Evolutionary conservation across 2,888 invertebrate genomes (phyloP).

Genomic region (Lochmaea capreae): DNA sequence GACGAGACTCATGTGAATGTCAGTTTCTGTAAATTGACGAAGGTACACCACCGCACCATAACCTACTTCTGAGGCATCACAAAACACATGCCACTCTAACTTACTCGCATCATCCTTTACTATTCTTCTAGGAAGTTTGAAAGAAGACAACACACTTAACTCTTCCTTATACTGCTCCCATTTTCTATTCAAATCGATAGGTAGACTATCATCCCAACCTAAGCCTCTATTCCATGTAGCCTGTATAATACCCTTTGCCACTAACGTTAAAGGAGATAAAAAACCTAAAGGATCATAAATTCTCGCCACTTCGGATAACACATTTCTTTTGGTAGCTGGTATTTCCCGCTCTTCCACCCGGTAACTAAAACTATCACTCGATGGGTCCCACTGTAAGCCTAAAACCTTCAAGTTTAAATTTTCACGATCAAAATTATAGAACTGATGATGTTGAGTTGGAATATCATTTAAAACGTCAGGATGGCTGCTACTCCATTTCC

Average conservation of each 20-base stretch:
- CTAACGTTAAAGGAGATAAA: constrained; percentile 13
- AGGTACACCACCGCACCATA: constrained; percentile 22
- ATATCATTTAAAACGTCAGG: too few relatives aligned
- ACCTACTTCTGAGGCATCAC: constrained; percentile 14
- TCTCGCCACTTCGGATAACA: constrained; percentile 17
- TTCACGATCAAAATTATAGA: too few relatives aligned
- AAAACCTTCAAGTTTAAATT: too few relatives aligned
- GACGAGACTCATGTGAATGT: not conserved
- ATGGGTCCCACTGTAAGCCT: too few relatives aligned
- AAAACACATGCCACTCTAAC: constrained; percentile 25
- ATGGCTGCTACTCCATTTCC: too few relatives aligned
- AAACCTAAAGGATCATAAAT: constrained; percentile 25
- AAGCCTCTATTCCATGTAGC: too few relatives aligned
- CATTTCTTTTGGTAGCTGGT: constrained; percentile 18
- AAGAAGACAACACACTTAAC: not conserved
- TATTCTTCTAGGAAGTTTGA: not conserved
- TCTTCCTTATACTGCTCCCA: constrained; percentile 12
- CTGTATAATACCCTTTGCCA: constrained; percentile 11
- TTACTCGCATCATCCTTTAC: too few relatives aligned
- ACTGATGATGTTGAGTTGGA: too few relatives aligned
- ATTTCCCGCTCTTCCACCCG: not conserved
- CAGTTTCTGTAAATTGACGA: not conserved
- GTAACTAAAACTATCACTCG: constrained; percentile 15
- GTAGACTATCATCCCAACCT: constrained; percentile 8
- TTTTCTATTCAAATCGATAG: not conserved